phyloP scores from a whole-genome alignment of 2,888 invertebrate species.

The Periphyllus acericola region DNA sequence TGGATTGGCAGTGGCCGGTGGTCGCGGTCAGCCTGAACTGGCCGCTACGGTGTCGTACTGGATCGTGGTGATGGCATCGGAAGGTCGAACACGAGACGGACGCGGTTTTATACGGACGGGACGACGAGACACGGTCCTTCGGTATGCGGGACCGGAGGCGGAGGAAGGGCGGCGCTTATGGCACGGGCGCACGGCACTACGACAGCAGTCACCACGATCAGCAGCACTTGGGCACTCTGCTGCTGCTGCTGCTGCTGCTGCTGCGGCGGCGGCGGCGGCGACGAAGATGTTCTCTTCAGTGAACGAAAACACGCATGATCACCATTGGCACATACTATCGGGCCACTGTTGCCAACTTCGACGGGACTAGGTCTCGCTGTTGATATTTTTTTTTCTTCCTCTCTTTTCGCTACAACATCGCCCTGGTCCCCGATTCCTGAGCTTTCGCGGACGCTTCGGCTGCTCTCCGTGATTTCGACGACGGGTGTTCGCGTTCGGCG shows the following conservation, averaged over 20 bases:
- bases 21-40: background rate
- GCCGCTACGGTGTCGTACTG: background rate
- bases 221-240: background rate
- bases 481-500: no score
- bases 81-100: background rate
- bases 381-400: background rate
- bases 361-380: background rate
- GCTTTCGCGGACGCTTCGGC: slow-evolving; percentile 1
- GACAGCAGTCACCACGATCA: background rate
- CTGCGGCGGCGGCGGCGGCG: slow-evolving; percentile 21
- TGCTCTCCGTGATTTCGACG: no score
- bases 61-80: background rate
- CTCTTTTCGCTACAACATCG: background rate
- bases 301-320: slow-evolving; percentile 58
- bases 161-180: background rate
- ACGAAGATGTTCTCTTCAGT: slow-evolving; percentile 43
- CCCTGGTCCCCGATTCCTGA: background rate
- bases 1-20: background rate
- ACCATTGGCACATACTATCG: slow-evolving; percentile 35
- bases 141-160: background rate
- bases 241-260: no score
- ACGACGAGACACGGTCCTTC: background rate
- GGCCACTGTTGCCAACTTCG: slow-evolving; percentile 57
- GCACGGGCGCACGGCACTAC: background rate
- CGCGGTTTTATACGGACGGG: background rate